Percentiles rank a stretch among this genome's conserved stretches.
Evolutionary conservation across 1,140 invertebrate species (phyloP).

Genomic region (Adelges cooleyi): DNA sequence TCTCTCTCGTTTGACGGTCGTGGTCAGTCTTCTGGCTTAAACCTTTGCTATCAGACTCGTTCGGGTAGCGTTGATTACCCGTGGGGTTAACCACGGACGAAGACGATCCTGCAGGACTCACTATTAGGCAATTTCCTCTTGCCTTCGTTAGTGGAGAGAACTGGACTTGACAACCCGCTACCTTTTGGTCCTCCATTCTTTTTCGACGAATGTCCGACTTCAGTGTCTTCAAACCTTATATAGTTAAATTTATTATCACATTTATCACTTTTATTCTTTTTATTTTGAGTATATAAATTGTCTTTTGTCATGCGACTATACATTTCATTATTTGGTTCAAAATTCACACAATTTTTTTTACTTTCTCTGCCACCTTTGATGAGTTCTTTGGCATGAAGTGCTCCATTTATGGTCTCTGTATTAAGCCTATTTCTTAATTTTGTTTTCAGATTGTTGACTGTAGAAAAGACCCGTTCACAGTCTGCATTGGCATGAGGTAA

Average conservation of each 20-base stretch:
- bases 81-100: too few species aligned
- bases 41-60: too few species aligned
- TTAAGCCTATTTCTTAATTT: conserved; percentile 28
- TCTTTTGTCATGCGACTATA: background rate
- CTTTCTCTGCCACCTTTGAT: background rate
- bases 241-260: background rate
- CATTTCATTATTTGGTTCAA: background rate
- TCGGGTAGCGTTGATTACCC: too few species aligned
- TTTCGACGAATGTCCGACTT: too few species aligned
- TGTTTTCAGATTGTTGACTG: conserved; percentile 30
- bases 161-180: too few species aligned
- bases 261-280: background rate
- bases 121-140: too few species aligned
- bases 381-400: conserved; percentile 4
- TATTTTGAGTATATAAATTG: background rate
- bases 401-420: conserved; percentile 18
- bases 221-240: background rate
- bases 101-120: too few species aligned
- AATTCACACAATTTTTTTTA: background rate
- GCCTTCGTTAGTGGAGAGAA: too few species aligned
- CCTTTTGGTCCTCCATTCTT: too few species aligned
- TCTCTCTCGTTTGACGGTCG: too few species aligned
- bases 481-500: conserved; percentile 31
- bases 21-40: too few species aligned
- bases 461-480: conserved; percentile 30